A percentile compares a stretch with the other conserved stretches of the same genome.
These are phyloP conservation scores for Rhabdomys pumilio DNA, from an alignment of 2,797 vertebrate species.

Conservation along the genomic window DNA sequence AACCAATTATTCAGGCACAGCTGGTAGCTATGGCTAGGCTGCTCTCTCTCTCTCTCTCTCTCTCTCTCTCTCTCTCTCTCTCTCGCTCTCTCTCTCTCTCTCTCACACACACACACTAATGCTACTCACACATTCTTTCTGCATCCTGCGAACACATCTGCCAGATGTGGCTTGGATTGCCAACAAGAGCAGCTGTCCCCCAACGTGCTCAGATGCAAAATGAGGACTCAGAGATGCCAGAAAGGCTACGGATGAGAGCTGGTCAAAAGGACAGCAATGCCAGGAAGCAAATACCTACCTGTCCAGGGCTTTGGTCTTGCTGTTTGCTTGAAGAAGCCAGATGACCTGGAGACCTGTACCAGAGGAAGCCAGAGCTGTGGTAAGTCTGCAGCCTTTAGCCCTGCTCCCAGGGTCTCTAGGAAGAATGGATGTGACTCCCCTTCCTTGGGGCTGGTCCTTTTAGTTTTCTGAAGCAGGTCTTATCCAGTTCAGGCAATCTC, in stretches of 20 bases:
- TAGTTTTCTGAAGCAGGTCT: neutral
- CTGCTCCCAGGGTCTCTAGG: neutral
- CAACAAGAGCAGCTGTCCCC: conserved; percentile 58
- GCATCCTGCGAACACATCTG: conserved; percentile 30
- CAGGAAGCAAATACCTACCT: neutral
- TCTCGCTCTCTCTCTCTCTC: too few species aligned
- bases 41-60: neutral
- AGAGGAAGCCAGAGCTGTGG: rapidly evolving
- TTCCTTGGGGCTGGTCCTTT: neutral
- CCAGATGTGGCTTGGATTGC: conserved; percentile 51
- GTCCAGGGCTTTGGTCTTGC: neutral
- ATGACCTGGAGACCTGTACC: neutral
- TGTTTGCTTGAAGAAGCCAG: neutral
- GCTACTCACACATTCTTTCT: conserved; percentile 9
- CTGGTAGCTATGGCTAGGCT: neutral
- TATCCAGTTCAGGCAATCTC: neutral
- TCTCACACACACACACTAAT: neutral
- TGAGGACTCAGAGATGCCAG: neutral
- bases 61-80: too few species aligned
- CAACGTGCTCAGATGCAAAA: conserved; percentile 26
- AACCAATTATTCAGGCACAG: neutral
- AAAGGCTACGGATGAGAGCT: conserved; percentile 28
- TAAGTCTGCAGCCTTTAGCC: neutral
- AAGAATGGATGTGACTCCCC: neutral
- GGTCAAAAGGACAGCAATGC: neutral